These are phyloP conservation scores for Zaprionus davidi DNA, from an alignment of 1,140 invertebrate species.

Conservation along the genomic window DNA sequence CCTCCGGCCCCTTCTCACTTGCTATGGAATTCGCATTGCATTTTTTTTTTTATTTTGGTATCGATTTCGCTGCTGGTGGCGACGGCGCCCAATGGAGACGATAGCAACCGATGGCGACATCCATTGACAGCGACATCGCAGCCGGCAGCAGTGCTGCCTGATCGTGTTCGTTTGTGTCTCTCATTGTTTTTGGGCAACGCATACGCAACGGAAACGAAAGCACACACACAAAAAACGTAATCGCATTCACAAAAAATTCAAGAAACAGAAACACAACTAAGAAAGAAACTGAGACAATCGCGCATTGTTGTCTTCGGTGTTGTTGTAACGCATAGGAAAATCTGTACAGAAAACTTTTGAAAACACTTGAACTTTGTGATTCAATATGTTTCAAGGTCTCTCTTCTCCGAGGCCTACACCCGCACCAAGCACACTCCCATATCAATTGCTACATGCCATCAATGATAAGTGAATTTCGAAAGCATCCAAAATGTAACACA, in stretches of 20 bases:
- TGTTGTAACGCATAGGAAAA: constrained; percentile 28
- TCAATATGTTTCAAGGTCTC: constrained; percentile 50
- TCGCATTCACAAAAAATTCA: constrained; percentile 31
- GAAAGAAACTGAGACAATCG: constrained; percentile 36
- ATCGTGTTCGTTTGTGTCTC: neutral
- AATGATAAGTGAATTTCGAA: constrained; percentile 25
- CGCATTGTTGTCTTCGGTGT: constrained; percentile 35
- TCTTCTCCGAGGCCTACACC: neutral
- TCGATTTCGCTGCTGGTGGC: constrained; percentile 48
- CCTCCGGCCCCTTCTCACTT: neutral
- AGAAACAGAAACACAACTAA: constrained; percentile 12
- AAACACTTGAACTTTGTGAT: constrained; percentile 55
- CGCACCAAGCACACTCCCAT: neutral
- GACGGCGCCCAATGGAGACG: constrained; percentile 31
- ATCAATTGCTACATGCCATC: constrained; percentile 10
- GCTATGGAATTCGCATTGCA: constrained; percentile 39
- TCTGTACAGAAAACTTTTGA: constrained; percentile 18
- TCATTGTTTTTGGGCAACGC: constrained; percentile 46
- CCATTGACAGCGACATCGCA: constrained; percentile 16
- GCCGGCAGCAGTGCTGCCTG: neutral
- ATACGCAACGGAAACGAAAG: constrained; percentile 45
- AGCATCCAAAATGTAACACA: constrained; percentile 15
- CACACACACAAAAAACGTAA: constrained; percentile 31
- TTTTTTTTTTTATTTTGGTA: constrained; percentile 34
- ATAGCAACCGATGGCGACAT: constrained; percentile 33